Conservation (phyloP, 2,113 vertebrate genomes). For the Gadus chalcogrammus region DNA sequence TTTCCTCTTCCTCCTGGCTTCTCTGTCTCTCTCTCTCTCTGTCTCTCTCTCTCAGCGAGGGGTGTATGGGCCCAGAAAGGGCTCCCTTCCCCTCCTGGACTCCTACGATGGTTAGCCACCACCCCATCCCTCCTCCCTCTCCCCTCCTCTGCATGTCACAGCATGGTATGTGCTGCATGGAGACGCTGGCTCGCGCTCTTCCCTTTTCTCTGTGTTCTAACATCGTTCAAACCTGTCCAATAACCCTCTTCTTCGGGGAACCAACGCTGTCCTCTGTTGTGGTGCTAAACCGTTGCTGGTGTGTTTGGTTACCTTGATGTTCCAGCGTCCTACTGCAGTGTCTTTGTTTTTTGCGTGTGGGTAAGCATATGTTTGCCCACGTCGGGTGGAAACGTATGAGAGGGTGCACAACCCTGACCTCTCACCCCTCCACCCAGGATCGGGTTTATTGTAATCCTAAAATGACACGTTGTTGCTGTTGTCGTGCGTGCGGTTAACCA, state of each 20-base stretch:
- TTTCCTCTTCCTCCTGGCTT: slow-evolving; percentile 34
- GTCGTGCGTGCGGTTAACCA: background rate
- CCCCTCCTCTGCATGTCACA: slow-evolving; percentile 76
- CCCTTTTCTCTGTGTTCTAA: slow-evolving; percentile 5
- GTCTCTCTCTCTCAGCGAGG: slow-evolving; percentile 71
- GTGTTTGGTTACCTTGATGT: too few relatives aligned
- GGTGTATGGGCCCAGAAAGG: slow-evolving; percentile 75
- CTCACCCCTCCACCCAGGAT: too few relatives aligned
- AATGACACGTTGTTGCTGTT: background rate
- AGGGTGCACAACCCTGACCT: too few relatives aligned
- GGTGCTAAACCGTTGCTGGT: too few relatives aligned
- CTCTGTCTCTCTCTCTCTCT: slow-evolving; percentile 37
- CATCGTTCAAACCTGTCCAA: too few relatives aligned
- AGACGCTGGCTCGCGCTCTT: slow-evolving; percentile 39
- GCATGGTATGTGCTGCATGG: slow-evolving; percentile 79
- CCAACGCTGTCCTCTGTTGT: too few relatives aligned
- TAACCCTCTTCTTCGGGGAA: too few relatives aligned
- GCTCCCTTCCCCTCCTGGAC: slow-evolving; percentile 77
- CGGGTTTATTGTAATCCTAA: background rate
- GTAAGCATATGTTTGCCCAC: too few relatives aligned
- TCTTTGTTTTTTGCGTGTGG: too few relatives aligned
- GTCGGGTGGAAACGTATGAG: too few relatives aligned
- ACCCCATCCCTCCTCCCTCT: slow-evolving; percentile 46
- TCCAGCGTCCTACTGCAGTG: too few relatives aligned
- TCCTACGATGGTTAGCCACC: slow-evolving; percentile 80